These are phyloP conservation scores for Petroica traversi DNA, from an alignment of 2,113 vertebrate species.

Conservation along the genomic window DNA sequence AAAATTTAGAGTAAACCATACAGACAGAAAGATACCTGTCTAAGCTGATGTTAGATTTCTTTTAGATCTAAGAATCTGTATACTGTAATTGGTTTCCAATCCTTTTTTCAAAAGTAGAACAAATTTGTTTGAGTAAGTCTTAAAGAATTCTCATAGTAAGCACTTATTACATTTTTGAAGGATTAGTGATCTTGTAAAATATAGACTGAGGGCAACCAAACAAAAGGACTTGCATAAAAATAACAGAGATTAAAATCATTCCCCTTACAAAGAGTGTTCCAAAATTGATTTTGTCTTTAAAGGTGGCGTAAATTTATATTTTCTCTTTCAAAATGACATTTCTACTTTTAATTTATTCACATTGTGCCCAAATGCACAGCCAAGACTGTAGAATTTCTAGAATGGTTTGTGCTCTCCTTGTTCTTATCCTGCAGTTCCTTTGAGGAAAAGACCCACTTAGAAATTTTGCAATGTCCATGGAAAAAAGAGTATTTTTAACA, in stretches of 20 bases:
- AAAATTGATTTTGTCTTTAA: background rate
- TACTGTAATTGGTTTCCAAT: background rate
- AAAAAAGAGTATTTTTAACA: constrained; percentile 31
- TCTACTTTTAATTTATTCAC: background rate
- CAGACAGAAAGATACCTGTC: background rate
- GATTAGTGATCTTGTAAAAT: background rate
- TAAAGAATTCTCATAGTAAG: background rate
- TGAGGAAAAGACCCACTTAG: constrained; percentile 12
- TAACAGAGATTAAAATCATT: background rate
- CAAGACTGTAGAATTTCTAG: background rate
- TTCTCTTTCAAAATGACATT: background rate
- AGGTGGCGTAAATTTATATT: background rate
- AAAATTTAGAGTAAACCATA: background rate
- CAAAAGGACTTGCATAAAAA: background rate
- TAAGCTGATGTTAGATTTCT: background rate
- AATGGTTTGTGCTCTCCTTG: background rate
- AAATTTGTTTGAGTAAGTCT: background rate
- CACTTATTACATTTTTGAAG: background rate
- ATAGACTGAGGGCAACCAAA: background rate
- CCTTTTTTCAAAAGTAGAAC: background rate
- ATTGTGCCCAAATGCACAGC: background rate
- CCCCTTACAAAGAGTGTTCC: background rate
- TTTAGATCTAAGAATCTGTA: background rate
- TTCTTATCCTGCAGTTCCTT: background rate
- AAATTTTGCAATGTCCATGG: background rate